These are phyloP conservation scores for Yponomeuta cagnagella DNA, from an alignment of 2,888 invertebrate genomes.

Conservation along the genomic window DNA sequence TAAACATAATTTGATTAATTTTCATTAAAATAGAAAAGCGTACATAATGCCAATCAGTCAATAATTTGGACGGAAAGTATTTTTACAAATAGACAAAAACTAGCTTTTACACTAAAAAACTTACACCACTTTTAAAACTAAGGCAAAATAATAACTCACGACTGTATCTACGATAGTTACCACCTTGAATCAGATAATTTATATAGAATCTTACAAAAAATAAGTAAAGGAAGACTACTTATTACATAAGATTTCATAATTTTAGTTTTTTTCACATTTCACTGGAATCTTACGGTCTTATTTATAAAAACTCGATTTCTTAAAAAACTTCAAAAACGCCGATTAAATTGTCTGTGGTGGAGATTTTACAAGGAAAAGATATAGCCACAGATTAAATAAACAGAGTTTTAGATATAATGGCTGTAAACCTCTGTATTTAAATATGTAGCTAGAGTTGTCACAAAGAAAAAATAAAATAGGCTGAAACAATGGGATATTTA, in stretches of 20 bases:
- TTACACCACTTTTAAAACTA: neutral
- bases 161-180: too few relatives aligned
- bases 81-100: neutral
- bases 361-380: too few relatives aligned
- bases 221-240: neutral
- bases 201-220: neutral
- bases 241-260: too few relatives aligned
- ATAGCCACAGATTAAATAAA: too few relatives aligned
- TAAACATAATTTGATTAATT: constrained; percentile 25
- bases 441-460: neutral
- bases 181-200: too few relatives aligned
- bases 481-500: too few relatives aligned
- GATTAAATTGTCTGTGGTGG: too few relatives aligned
- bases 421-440: too few relatives aligned
- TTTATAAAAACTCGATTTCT: too few relatives aligned
- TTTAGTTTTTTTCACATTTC: too few relatives aligned
- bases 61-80: constrained; percentile 55
- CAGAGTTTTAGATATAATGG: neutral
- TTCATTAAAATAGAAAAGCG: constrained; percentile 38
- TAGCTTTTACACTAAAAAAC: neutral
- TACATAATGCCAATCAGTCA: constrained; percentile 50
- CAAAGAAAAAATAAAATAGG: neutral
- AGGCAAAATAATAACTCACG: neutral
- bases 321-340: too few relatives aligned
- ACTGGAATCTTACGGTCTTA: too few relatives aligned